Evolutionary conservation across 2,888 invertebrate genomes (phyloP).

Genomic region (Cetonia aurata): DNA sequence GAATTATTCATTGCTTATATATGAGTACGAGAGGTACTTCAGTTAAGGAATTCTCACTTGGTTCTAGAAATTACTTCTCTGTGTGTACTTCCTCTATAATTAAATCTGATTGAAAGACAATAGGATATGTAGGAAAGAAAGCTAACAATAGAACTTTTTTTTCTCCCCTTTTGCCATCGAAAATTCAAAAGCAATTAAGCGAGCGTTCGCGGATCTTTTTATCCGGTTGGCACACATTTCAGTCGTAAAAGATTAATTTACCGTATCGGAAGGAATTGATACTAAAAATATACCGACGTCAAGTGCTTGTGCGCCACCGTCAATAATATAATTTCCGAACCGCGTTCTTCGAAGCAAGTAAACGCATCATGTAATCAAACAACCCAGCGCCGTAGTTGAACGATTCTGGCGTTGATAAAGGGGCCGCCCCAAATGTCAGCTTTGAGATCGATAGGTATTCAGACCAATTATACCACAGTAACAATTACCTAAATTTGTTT

Average conservation of each 20-base stretch:
- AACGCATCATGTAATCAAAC: neutral
- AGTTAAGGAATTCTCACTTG: too few relatives aligned
- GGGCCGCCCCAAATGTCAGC: neutral
- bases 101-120: too few relatives aligned
- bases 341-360: conserved; percentile 28
- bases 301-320: conserved; percentile 26
- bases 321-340: conserved; percentile 30
- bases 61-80: too few relatives aligned
- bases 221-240: conserved; percentile 1
- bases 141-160: neutral
- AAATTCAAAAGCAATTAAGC: neutral
- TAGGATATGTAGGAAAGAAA: neutral
- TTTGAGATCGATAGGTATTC: neutral
- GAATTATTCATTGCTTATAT: too few relatives aligned
- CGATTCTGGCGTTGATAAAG: neutral
- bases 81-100: too few relatives aligned
- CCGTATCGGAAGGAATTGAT: conserved; percentile 19
- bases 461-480: too few relatives aligned
- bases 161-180: conserved; percentile 1
- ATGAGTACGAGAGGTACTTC: too few relatives aligned
- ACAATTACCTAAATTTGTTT: too few relatives aligned
- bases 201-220: neutral
- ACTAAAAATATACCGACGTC: conserved; percentile 24
- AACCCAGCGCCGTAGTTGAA: neutral
- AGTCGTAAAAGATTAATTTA: conserved; percentile 21